These are phyloP conservation scores for Anthopleura sola DNA, from an alignment of 64 coral and sea anemone species.

Conservation along the genomic window DNA sequence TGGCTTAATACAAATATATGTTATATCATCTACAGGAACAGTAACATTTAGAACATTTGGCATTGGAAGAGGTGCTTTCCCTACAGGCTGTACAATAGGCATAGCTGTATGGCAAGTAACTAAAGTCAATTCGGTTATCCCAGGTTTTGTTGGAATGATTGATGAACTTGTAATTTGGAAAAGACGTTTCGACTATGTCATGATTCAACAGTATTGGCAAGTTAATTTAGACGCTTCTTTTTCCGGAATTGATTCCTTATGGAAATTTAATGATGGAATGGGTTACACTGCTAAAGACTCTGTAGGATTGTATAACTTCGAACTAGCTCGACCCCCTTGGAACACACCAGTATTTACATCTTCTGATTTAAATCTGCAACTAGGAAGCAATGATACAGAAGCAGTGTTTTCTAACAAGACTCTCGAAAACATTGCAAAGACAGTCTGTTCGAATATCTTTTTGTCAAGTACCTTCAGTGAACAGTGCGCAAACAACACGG, in stretches of 20 bases:
- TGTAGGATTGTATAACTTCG: constrained; percentile 50
- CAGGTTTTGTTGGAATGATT: constrained; percentile 91
- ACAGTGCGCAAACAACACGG: constrained; percentile 51
- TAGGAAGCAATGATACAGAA: constrained; percentile 36
- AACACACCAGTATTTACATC: constrained; percentile 57
- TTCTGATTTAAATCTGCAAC: constrained; percentile 73
- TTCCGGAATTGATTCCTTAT: constrained; percentile 60
- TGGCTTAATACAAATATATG: constrained; percentile 70
- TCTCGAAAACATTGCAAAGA: constrained; percentile 40
- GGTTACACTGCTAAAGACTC: constrained; percentile 46
- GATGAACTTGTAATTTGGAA: constrained; percentile 93
- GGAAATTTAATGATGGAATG: constrained; percentile 91
- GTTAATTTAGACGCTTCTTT: constrained; percentile 32
- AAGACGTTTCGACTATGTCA: constrained; percentile 73
- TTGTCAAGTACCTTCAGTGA: constrained; percentile 40
- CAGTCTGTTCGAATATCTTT: constrained; percentile 69
- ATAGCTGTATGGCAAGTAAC: constrained; percentile 86
- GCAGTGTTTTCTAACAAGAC: constrained; percentile 35
- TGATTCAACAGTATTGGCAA: constrained; percentile 61
- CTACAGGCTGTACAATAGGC: constrained; percentile 61
- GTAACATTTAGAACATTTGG: constrained; percentile 38
- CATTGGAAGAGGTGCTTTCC: constrained; percentile 77
- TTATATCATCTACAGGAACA: constrained; percentile 52
- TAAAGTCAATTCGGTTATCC: constrained; percentile 24
- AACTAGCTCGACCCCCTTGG: constrained; percentile 66